phyloP scores from a whole-genome alignment of 2,797 vertebrate genomes.

The Pipistrellus pipistrellus region DNA sequence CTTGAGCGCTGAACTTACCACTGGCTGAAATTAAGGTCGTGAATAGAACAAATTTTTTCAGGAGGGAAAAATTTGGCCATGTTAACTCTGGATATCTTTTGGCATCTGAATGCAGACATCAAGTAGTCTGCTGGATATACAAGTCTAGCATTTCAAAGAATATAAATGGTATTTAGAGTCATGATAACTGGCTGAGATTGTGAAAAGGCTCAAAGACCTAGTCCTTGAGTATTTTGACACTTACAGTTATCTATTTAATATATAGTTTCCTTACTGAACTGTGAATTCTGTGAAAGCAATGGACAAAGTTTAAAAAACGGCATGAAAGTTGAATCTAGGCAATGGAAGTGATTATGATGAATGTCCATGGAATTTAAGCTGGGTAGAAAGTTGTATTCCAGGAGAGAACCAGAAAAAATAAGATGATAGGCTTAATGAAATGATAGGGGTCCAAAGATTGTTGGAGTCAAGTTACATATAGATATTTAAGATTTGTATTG shows the following conservation, averaged over 20 bases:
- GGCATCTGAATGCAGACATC: neutral
- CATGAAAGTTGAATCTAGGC: neutral
- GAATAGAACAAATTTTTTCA: neutral
- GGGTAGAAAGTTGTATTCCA: neutral
- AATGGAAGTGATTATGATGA: neutral
- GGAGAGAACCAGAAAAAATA: neutral
- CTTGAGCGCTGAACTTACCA: neutral
- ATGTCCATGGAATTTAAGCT: neutral
- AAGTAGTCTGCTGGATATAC: neutral
- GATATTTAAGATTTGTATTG: neutral
- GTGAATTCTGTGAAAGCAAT: neutral
- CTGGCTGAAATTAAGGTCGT: neutral
- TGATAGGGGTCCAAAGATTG: neutral
- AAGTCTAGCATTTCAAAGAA: neutral
- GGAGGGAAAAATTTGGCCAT: neutral
- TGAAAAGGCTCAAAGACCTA: slow-evolving; percentile 16
- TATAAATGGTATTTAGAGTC: slow-evolving; percentile 21
- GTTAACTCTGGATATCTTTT: neutral
- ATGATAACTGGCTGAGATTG: neutral
- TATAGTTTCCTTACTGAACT: slow-evolving; percentile 1
- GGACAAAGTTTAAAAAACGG: neutral
- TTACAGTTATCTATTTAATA: slow-evolving; percentile 15
- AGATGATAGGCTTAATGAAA: neutral
- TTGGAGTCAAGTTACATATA: neutral
- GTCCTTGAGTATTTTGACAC: neutral